Conservation (phyloP, 2,797 vertebrate species). For the Podarcis lilfordi region DNA sequence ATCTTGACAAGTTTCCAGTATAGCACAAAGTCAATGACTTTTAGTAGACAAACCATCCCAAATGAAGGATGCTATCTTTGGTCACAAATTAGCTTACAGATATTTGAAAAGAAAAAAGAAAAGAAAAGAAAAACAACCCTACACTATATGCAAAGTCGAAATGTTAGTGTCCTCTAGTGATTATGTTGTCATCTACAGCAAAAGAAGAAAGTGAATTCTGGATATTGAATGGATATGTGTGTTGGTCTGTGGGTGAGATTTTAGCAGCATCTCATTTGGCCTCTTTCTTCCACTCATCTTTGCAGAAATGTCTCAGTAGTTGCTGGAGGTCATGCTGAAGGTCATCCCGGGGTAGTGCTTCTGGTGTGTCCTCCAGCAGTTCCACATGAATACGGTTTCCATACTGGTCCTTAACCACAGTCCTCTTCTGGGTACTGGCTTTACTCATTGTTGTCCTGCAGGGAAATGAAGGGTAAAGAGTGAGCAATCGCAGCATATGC, state of each 20-base stretch:
- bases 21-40: conserved; percentile 60
- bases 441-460: conserved; percentile 91
- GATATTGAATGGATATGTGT: conserved; percentile 46
- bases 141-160: conserved; percentile 64
- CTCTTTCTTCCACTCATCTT: conserved; percentile 75
- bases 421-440: conserved; percentile 90
- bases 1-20: conserved; percentile 70
- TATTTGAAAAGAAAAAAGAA: conserved; percentile 65
- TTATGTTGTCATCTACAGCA: conserved; percentile 46
- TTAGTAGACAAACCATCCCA: conserved; percentile 73
- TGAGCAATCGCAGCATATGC: background rate
- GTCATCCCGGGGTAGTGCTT: conserved; percentile 84
- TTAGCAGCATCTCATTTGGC: conserved; percentile 75
- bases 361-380: conserved; percentile 87
- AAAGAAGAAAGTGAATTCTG: conserved; percentile 67
- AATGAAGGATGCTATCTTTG: conserved; percentile 87
- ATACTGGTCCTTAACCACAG: conserved; percentile 89
- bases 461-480: conserved; percentile 14
- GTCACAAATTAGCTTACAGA: conserved; percentile 89
- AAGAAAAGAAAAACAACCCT: conserved; percentile 60
- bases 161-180: conserved; percentile 64
- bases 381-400: conserved; percentile 89
- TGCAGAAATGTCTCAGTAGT: conserved; percentile 89
- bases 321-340: conserved; percentile 91
- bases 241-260: conserved; percentile 55